These are phyloP conservation scores for Eupithecia tripunctaria DNA, from an alignment of 2,888 invertebrate genomes.

Conservation along the genomic window DNA sequence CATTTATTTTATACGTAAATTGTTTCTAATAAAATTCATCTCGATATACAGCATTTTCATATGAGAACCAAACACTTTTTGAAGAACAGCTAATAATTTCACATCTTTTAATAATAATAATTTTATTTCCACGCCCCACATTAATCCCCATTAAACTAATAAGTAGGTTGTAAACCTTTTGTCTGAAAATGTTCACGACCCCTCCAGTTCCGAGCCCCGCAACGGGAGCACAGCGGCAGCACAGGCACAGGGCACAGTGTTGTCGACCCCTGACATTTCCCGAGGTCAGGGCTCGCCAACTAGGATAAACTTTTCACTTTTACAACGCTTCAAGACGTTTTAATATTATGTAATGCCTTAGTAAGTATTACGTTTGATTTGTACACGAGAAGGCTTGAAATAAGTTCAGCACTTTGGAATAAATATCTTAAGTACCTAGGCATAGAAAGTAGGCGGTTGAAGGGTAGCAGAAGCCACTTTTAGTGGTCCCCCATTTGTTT, in stretches of 20 bases:
- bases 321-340: slow-evolving; percentile 29
- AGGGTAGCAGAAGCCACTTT: neutral
- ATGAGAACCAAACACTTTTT: neutral
- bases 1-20: too few relatives aligned
- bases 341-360: slow-evolving; percentile 20
- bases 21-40: neutral
- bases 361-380: neutral
- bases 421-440: neutral
- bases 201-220: slow-evolving; percentile 17
- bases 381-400: slow-evolving; percentile 12
- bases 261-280: slow-evolving; percentile 56
- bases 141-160: neutral
- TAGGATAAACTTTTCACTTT: slow-evolving; percentile 41
- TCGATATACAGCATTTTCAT: neutral
- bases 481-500: neutral
- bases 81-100: neutral
- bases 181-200: slow-evolving; percentile 6
- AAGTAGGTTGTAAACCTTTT: neutral
- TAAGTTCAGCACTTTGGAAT: neutral
- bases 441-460: neutral
- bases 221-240: slow-evolving; percentile 26
- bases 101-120: neutral
- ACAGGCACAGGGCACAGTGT: slow-evolving; percentile 29
- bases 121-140: neutral
- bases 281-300: slow-evolving; percentile 52